These are phyloP conservation scores for Leptinotarsa tumamoca DNA, from an alignment of 2,888 invertebrate species.

Conservation along the genomic window DNA sequence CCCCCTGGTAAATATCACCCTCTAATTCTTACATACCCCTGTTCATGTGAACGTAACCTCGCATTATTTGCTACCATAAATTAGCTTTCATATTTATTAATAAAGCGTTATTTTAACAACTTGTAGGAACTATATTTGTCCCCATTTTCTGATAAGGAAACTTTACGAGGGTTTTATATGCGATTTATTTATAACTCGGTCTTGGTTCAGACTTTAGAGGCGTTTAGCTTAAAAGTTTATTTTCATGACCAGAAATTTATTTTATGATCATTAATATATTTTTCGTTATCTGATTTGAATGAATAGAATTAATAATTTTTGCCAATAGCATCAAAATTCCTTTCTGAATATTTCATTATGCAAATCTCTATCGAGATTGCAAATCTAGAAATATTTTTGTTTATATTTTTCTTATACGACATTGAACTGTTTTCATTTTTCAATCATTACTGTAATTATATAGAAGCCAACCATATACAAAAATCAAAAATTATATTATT, in stretches of 20 bases:
- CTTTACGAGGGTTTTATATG: constrained; percentile 46
- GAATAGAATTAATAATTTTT: too few relatives aligned
- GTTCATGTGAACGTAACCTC: constrained; percentile 44
- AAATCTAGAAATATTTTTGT: too few relatives aligned
- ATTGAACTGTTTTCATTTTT: too few relatives aligned
- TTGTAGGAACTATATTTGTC: constrained; percentile 56
- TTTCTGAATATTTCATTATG: too few relatives aligned
- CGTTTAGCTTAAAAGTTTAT: constrained; percentile 13
- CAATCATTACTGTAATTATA: too few relatives aligned
- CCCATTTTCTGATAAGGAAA: constrained; percentile 51
- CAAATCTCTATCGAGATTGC: too few relatives aligned
- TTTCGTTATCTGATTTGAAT: too few relatives aligned
- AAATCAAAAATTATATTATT: too few relatives aligned
- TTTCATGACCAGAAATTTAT: neutral
- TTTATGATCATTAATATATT: neutral
- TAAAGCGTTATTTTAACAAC: constrained; percentile 57
- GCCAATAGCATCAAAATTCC: too few relatives aligned
- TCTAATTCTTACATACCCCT: constrained; percentile 21
- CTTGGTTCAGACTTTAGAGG: constrained; percentile 13
- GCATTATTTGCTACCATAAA: constrained; percentile 56
- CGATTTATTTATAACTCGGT: constrained; percentile 42
- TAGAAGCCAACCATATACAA: too few relatives aligned
- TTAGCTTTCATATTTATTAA: constrained; percentile 56
- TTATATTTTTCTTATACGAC: too few relatives aligned
- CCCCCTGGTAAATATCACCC: constrained; percentile 4